Base-by-base conservation (phyloP, 2,888 invertebrate species). In the Tetanocera ferruginea region DNA sequence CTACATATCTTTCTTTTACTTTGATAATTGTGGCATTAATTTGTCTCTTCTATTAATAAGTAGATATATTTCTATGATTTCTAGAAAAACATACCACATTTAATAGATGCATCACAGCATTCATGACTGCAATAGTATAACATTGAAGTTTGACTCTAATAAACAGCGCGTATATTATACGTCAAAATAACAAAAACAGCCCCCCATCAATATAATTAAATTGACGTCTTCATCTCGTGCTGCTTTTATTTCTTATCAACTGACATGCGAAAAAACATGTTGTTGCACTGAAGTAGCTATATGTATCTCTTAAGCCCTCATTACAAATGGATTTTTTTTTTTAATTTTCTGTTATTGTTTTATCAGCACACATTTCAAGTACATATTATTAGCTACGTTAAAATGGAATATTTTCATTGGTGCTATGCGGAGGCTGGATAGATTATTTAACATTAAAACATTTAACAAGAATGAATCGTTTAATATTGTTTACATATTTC, bases 201-300 rank as follows among this genome's bases (percentile, higher is more conserved):
- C 70, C 57, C 51, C 67, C 64, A 17, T 5, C 14, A 51, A 19
- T 52, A 52, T 19, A 51, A 25, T 51, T 62, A 51, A 34, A 51
- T 43, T 75, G 71, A 62, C 25, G 64, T 78, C 28, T 19, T 76
- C 82, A 80, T 78, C 80, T 76, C 78, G 34, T 62, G 43, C 57
- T n/a, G 67, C 11, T 28, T 37, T 23, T 4, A 11, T 23, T 51
- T 37, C 73, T 73, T 73, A 66, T 76, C 55, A 72, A 43, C n/a
- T 14, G 49, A 23, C 31, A 74, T 80, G 80, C 78, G 74, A 80
- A 85, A n/a, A 86, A 86, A 86, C 85, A 86, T 86, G 85, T 87
- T 85, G 82, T 84, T 84, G n/a, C 43, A 37, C 17, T 49, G 28
- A 71, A 64, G 34, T 31, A n/a, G n/a, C n/a, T n/a, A 14, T 55